Conservation (phyloP, 2,113 vertebrate species). For the Syngnathus floridae region DNA sequence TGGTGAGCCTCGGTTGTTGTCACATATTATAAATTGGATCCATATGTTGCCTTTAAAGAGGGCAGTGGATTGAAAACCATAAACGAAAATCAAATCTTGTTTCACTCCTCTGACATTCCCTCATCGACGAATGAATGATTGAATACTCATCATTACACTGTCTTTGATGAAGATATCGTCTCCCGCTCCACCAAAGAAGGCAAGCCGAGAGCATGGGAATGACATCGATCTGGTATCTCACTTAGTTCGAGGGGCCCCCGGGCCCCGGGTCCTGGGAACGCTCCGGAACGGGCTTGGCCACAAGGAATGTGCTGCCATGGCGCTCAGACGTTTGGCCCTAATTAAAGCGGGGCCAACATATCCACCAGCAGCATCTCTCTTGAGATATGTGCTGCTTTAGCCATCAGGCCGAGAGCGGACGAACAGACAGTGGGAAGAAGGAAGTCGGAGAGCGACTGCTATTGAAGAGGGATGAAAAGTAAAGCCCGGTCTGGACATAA, state of each 20-base stretch:
- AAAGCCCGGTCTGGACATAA: conserved; percentile 21
- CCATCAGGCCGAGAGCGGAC: conserved; percentile 71
- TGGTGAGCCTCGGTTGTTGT: background rate
- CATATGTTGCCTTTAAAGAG: background rate
- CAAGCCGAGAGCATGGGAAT: conserved; percentile 64
- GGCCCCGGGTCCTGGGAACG: conserved; percentile 64
- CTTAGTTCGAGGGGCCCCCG: conserved; percentile 65
- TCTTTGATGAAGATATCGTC: conserved; percentile 52
- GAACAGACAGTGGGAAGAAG: conserved; percentile 60
- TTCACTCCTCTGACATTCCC: background rate
- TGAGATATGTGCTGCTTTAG: conserved; percentile 72
- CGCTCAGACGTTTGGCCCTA: conserved; percentile 69
- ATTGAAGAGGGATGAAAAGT: conserved; percentile 31
- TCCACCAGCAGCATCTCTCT: conserved; percentile 66
- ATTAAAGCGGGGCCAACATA: conserved; percentile 68
- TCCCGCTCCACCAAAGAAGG: conserved; percentile 49
- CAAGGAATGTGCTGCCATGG: conserved; percentile 69
- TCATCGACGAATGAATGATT: background rate
- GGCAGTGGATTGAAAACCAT: background rate
- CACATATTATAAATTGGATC: background rate
- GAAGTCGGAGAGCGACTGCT: conserved; percentile 23
- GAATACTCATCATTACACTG: conserved; percentile 12
- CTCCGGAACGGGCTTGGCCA: conserved; percentile 59
- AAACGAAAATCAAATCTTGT: background rate
- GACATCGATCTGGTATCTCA: conserved; percentile 70